phyloP scores from a whole-genome alignment of 2,797 vertebrate species.

The Corythornis leucogaster region DNA sequence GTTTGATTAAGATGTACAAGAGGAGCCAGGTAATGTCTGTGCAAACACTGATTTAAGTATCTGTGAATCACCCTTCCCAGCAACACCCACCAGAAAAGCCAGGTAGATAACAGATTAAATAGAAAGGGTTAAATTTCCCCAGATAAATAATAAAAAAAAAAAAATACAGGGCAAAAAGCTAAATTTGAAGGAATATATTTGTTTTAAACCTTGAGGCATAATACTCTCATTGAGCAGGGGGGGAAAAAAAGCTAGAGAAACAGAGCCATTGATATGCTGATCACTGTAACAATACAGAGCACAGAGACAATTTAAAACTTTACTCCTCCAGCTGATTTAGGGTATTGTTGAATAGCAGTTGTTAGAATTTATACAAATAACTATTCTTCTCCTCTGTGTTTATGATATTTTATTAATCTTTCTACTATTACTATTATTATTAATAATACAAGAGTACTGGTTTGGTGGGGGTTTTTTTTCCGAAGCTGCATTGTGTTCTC shows the following conservation, averaged over 20 bases:
- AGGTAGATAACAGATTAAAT: not conserved
- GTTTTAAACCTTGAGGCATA: constrained; percentile 18
- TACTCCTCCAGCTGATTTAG: constrained; percentile 30
- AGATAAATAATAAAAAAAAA: not conserved
- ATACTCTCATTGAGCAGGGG: not conserved
- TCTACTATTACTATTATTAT: constrained; percentile 58
- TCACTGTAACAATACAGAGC: not conserved
- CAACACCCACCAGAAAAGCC: not conserved
- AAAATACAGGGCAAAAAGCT: not conserved
- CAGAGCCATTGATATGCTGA: constrained; percentile 34
- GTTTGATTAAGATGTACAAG: not conserved
- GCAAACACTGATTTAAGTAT: not conserved
- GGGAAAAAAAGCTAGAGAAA: not conserved
- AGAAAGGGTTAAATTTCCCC: not conserved
- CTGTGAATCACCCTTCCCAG: not conserved
- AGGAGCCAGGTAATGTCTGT: not conserved
- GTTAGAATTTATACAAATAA: constrained; percentile 31
- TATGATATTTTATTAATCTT: constrained; percentile 72
- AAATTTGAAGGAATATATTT: not conserved
- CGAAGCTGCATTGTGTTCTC: constrained; percentile 35
- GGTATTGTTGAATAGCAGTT: constrained; percentile 12
- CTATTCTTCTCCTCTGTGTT: constrained; percentile 40
- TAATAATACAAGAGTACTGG: constrained; percentile 52
- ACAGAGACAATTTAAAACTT: constrained; percentile 20
- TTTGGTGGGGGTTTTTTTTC: not conserved